phyloP scores from a whole-genome alignment of 1,140 invertebrate species.

The Berghia stephanieae region DNA sequence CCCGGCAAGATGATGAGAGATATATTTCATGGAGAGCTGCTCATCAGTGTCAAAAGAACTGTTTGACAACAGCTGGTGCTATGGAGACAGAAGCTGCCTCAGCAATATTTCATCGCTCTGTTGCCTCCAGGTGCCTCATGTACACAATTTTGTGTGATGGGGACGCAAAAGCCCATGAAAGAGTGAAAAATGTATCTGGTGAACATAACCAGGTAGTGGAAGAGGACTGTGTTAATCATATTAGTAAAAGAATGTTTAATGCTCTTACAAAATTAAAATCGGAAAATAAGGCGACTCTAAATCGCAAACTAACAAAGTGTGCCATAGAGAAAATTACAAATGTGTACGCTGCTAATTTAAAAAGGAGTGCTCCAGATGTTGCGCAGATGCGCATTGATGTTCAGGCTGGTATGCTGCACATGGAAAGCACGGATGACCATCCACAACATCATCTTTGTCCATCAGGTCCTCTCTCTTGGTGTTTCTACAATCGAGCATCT shows the following conservation, averaged over 20 bases:
- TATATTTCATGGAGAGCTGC: not conserved
- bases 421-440: not conserved
- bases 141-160: not conserved
- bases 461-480: not conserved
- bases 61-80: not conserved
- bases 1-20: not conserved
- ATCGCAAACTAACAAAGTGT: not conserved
- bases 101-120: not conserved
- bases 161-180: not conserved
- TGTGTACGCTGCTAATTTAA: not conserved
- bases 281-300: not conserved
- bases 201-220: not conserved
- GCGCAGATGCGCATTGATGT: not conserved
- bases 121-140: not conserved
- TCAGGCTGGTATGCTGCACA: not conserved
- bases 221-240: constrained; percentile 6
- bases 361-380: constrained; percentile 1
- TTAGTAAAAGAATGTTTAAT: not conserved
- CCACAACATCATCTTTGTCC: not conserved
- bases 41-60: not conserved
- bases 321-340: constrained; percentile 2
- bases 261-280: not conserved
- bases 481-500: too few species aligned
- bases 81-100: not conserved
- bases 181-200: not conserved